A percentile compares a stretch with the other conserved stretches of the same genome.
phyloP scores from a whole-genome alignment of 1,140 invertebrate genomes.

The Leptopilina clavipes region DNA sequence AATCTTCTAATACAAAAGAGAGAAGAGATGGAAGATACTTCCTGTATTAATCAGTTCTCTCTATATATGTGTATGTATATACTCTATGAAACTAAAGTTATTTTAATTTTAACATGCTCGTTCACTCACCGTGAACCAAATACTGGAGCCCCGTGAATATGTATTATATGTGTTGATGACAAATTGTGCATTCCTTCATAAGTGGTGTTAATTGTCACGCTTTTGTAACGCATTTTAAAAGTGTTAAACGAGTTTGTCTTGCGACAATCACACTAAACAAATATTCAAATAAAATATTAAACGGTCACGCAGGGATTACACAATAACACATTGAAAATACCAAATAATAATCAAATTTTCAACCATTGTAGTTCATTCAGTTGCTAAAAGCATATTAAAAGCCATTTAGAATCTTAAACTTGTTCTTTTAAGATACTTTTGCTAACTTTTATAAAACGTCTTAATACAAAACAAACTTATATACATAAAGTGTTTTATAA shows the following conservation, averaged over 20 bases:
- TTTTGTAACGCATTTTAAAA: conserved; percentile 17
- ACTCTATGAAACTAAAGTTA: background rate
- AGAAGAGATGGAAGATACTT: background rate
- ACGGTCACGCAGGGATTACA: background rate
- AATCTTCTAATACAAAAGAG: background rate
- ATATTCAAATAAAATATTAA: background rate
- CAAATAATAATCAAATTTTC: background rate
- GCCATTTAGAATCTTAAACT: no score
- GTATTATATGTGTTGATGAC: conserved; percentile 5
- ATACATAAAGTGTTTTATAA: no score
- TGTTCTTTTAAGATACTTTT: no score
- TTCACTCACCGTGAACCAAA: conserved; percentile 18
- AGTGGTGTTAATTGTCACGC: conserved; percentile 4
- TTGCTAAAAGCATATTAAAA: no score
- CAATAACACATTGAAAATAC: background rate
- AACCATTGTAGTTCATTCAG: no score
- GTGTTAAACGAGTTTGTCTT: conserved; percentile 13
- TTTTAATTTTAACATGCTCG: conserved; percentile 1
- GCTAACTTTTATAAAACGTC: no score
- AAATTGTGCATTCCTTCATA: conserved; percentile 8
- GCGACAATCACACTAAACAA: conserved; percentile 12
- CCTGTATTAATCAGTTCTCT: background rate
- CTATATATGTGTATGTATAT: background rate
- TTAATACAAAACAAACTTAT: no score
- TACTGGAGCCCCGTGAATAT: conserved; percentile 8